These are phyloP conservation scores for Epirrhoe alternata DNA, from an alignment of 2,888 invertebrate species.

Conservation along the genomic window DNA sequence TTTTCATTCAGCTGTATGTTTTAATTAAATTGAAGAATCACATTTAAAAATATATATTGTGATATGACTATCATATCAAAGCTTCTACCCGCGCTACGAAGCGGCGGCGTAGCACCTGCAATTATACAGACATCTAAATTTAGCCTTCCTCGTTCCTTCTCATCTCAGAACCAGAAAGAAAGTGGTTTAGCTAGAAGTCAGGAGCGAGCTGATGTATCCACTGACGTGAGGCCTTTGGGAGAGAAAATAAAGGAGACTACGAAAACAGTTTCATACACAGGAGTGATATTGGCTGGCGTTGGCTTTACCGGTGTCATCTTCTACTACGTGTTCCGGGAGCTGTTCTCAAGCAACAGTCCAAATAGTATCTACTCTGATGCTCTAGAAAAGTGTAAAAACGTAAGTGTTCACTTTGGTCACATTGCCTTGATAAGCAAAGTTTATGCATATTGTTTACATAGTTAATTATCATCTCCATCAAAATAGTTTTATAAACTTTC, in stretches of 20 bases:
- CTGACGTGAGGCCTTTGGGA: constrained; percentile 87
- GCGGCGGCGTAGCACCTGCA: constrained; percentile 56
- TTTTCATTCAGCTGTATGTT: neutral
- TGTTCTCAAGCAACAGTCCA: constrained; percentile 95
- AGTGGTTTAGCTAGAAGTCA: constrained; percentile 67
- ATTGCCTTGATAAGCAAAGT: constrained; percentile 28
- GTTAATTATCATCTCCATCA: constrained; percentile 15
- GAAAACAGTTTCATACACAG: constrained; percentile 94
- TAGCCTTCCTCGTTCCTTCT: constrained; percentile 58
- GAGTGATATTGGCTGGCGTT: constrained; percentile 91
- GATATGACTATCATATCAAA: constrained; percentile 75
- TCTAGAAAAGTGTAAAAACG: constrained; percentile 89
- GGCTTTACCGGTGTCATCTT: constrained; percentile 93
- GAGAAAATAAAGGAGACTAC: constrained; percentile 95
- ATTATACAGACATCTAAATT: constrained; percentile 55
- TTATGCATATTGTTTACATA: constrained; percentile 38
- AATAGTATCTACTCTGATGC: constrained; percentile 93
- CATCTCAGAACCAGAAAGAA: constrained; percentile 63
- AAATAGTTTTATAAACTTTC: constrained; percentile 8
- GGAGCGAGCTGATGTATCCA: constrained; percentile 74
- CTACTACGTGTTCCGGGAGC: constrained; percentile 93
- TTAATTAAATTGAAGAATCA: neutral
- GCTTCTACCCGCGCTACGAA: constrained; percentile 63
- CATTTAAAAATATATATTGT: constrained; percentile 3
- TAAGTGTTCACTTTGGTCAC: constrained; percentile 52